These are phyloP conservation scores for Chloropsis cyanopogon DNA, from an alignment of 2,113 vertebrate species.

Conservation along the genomic window DNA sequence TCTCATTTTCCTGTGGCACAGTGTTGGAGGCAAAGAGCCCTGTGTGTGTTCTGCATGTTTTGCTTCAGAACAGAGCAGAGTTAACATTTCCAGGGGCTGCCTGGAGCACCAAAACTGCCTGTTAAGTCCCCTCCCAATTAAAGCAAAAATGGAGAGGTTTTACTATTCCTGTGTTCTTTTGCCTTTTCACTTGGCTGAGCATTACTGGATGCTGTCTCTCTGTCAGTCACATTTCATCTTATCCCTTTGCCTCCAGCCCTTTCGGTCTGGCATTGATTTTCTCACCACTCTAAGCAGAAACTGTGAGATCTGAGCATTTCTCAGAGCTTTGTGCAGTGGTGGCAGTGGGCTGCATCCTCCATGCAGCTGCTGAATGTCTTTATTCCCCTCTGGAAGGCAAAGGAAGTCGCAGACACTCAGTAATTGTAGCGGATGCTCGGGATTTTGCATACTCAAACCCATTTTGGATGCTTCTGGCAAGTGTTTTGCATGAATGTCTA, in stretches of 20 bases:
- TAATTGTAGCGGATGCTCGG: not conserved
- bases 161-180: not conserved
- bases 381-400: slow-evolving; percentile 1
- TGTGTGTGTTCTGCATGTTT: not conserved
- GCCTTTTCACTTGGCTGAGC: slow-evolving; percentile 42
- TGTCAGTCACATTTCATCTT: slow-evolving; percentile 39
- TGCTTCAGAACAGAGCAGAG: not conserved
- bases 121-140: slow-evolving; percentile 30
- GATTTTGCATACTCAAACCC: not conserved
- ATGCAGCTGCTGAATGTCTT: slow-evolving; percentile 41
- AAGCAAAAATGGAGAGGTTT: slow-evolving; percentile 19
- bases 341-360: slow-evolving; percentile 9
- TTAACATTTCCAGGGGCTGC: slow-evolving; percentile 22
- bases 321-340: not conserved
- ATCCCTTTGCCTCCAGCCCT: not conserved
- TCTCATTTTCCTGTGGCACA: not conserved
- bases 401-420: not conserved
- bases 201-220: slow-evolving; percentile 36
- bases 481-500: not conserved
- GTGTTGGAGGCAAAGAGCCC: not conserved
- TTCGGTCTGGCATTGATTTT: slow-evolving; percentile 16
- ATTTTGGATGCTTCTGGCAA: not conserved
- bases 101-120: slow-evolving; percentile 8
- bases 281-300: slow-evolving; percentile 28
- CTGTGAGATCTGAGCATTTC: not conserved